These are phyloP conservation scores for Nematopogon swammerdamellus DNA, from an alignment of 2,888 invertebrate genomes.

Conservation along the genomic window DNA sequence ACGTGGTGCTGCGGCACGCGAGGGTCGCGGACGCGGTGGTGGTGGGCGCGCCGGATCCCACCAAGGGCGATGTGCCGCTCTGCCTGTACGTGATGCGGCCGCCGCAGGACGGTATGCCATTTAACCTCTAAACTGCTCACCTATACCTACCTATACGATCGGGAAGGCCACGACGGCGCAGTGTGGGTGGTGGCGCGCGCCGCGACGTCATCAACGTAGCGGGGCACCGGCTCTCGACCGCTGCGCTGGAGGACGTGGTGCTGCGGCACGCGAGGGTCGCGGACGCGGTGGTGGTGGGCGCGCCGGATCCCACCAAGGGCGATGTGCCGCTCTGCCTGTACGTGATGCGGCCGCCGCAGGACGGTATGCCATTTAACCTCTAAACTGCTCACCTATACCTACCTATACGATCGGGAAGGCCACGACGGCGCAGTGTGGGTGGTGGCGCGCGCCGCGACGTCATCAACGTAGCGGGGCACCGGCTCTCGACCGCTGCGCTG, in stretches of 20 bases:
- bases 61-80: conserved; percentile 88
- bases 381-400: too few species aligned
- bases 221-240: conserved; percentile 86
- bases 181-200: conserved; percentile 88
- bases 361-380: conserved; percentile 19
- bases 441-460: conserved; percentile 88
- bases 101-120: conserved; percentile 31
- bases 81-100: conserved; percentile 80
- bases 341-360: conserved; percentile 63
- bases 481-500: conserved; percentile 83
- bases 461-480: conserved; percentile 93
- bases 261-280: conserved; percentile 80
- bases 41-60: conserved; percentile 83
- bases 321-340: conserved; percentile 88
- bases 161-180: conserved; percentile 77
- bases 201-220: conserved; percentile 94
- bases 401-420: conserved; percentile 81
- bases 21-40: conserved; percentile 86
- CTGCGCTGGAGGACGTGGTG: conserved; percentile 87
- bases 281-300: conserved; percentile 87
- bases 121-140: too few species aligned
- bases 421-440: conserved; percentile 83
- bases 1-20: conserved; percentile 83
- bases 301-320: conserved; percentile 86
- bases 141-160: too few species aligned